Evolutionary conservation across 1,140 invertebrate genomes (phyloP).

Genomic region (Drosophila willistoni): DNA sequence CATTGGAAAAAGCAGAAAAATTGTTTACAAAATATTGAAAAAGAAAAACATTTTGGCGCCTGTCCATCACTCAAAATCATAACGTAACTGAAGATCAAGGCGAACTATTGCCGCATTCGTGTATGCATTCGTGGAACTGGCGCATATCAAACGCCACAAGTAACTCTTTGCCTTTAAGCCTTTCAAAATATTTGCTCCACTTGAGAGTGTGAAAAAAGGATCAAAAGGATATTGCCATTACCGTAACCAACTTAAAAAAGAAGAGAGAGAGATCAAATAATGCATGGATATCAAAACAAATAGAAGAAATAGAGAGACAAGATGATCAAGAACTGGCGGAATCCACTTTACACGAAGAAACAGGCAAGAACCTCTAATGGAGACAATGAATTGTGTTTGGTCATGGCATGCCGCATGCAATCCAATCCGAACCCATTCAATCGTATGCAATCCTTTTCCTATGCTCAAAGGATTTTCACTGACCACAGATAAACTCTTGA

Average conservation of each 20-base stretch:
- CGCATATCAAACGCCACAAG: conserved; percentile 35
- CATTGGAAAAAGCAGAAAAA: too few species aligned
- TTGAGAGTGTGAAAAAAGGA: conserved; percentile 27
- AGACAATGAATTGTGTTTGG: conserved; percentile 52
- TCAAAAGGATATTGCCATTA: conserved; percentile 31
- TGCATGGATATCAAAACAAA: conserved; percentile 65
- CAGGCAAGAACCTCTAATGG: conserved; percentile 9
- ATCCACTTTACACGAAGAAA: conserved; percentile 18
- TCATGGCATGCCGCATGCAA: conserved; percentile 22
- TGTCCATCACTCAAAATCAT: not conserved
- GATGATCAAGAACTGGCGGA: conserved; percentile 11
- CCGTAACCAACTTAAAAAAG: not conserved
- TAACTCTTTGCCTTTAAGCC: conserved; percentile 34
- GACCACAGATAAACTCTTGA: conserved; percentile 67
- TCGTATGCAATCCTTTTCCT: conserved; percentile 59
- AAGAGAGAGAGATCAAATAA: conserved; percentile 8
- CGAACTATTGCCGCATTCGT: conserved; percentile 12
- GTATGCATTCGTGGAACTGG: conserved; percentile 57
- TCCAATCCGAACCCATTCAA: not conserved
- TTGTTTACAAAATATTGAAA: not conserved
- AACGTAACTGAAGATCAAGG: not conserved
- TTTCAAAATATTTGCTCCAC: conserved; percentile 60
- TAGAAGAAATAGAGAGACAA: conserved; percentile 26
- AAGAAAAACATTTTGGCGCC: not conserved
- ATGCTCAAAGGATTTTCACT: not conserved